Base-by-base conservation (phyloP, 2,797 vertebrate species). In the Cyclura pinguis region DNA sequence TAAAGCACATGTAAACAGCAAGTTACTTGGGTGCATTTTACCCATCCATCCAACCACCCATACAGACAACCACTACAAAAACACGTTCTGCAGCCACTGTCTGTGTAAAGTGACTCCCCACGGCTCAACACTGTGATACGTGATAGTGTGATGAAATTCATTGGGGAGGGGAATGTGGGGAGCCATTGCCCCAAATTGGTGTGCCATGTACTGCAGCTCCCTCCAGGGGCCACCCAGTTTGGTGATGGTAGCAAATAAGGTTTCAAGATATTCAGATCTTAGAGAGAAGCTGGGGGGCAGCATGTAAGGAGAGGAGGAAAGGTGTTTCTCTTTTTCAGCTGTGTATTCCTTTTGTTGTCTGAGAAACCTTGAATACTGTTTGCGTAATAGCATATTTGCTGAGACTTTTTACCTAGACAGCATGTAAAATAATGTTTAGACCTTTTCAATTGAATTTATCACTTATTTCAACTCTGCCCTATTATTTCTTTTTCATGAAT, bases 401-500 rank as follows among this genome's bases (percentile, higher is more conserved):
- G 57, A 7, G 85, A 57, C 57, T 91, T 3, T 84, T 94, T 92
- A 52, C 52, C 50, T 67, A 59, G 81, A 13, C 87, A 55, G 32
- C 67, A 84, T 77, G 67, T 0, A 4, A 87, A 72, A 9, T 47
- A 91, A 59, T 82, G 20, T 38, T 85, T 57, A 90, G 35, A n/a
- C 47, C 67, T 92, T 94, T 86, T 80, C 64, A 80, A 91, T 91
- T 93, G 57, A 72, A n/a, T 91, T 73, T 82, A 85, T 29, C 77
- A 59, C 32, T 93, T 92, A 87, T 92, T 94, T 92, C 80, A 94
- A 9, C 35, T 86, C 77, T 89, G 4, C 74, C 86, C 80, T n/a
- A 22, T 80, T 67, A 74, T 78, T 84, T 90, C 86, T 0, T 73
- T 86, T 91, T 93, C 35, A 83, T 93, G 29, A 91, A 64, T 35